Conservation (phyloP, 1,140 invertebrate species). For the Matsumurasca onukii region DNA sequence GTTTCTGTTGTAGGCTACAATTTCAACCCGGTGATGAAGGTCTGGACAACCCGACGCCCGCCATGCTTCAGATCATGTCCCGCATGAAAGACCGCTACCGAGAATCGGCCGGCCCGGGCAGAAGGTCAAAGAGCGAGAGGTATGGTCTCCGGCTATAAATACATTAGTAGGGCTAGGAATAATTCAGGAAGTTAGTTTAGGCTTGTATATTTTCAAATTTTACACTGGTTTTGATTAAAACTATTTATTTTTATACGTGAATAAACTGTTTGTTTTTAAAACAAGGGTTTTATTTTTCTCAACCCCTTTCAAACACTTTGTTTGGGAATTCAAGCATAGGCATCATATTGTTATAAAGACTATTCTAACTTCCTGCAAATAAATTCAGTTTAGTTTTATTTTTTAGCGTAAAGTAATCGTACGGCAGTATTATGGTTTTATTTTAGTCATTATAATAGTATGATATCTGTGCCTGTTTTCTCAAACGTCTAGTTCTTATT, state of each 20-base stretch:
- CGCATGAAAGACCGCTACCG: constrained; percentile 49
- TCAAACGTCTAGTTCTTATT: neutral
- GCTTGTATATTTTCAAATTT: neutral
- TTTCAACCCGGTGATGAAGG: no score
- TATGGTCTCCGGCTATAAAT: constrained; percentile 24
- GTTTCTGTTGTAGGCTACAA: no score
- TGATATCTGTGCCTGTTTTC: constrained; percentile 15
- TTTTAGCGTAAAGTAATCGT: neutral
- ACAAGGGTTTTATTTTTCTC: neutral
- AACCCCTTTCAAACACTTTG: neutral
- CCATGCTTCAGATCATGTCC: constrained; percentile 54
- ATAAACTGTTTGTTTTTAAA: constrained; percentile 14
- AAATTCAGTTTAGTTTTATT: neutral
- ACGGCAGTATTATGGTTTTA: neutral
- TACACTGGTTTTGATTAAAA: neutral
- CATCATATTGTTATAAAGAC: constrained; percentile 1
- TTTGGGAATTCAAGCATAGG: constrained; percentile 4
- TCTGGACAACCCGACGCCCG: constrained; percentile 51
- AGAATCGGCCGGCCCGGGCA: constrained; percentile 25
- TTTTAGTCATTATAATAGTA: no score
- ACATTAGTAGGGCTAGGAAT: neutral
- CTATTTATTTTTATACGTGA: neutral
- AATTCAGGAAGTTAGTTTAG: neutral
- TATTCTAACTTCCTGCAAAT: neutral
- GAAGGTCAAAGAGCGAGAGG: constrained; percentile 34